These are phyloP conservation scores for Melikaiella ostensackeni DNA, from an alignment of 2,888 invertebrate genomes.

Conservation along the genomic window DNA sequence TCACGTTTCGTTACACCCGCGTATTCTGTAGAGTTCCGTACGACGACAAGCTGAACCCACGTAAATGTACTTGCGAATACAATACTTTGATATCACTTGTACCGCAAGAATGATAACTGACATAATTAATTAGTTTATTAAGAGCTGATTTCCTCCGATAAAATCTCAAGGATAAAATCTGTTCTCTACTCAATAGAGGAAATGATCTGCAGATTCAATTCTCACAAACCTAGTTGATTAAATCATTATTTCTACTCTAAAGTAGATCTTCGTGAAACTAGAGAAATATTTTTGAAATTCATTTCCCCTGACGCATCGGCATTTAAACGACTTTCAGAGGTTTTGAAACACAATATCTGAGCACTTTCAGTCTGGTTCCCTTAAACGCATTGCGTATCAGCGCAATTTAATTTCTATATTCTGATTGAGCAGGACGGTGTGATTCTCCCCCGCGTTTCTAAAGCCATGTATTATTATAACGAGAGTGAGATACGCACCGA, in stretches of 20 bases:
- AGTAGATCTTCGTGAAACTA: not conserved
- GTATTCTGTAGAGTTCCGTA: slow-evolving; percentile 16
- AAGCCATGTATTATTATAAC: slow-evolving; percentile 31
- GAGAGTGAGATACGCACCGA: slow-evolving; percentile 32
- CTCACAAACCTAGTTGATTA: not conserved
- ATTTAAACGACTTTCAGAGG: slow-evolving; percentile 2
- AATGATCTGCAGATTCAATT: not conserved
- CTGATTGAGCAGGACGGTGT: slow-evolving; percentile 21
- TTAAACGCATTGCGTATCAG: slow-evolving; percentile 14
- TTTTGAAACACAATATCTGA: slow-evolving; percentile 12
- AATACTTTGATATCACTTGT: not conserved
- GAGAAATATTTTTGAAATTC: not conserved
- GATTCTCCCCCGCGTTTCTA: slow-evolving; percentile 7
- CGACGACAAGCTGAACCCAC: not conserved
- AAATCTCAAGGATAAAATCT: not conserved
- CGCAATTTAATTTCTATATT: slow-evolving; percentile 30
- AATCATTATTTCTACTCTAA: not conserved
- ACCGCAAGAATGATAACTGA: not conserved
- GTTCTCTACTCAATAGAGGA: not conserved
- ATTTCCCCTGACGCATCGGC: not conserved
- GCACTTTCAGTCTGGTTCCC: slow-evolving; percentile 4
- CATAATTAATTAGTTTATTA: not conserved
- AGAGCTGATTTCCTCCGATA: not conserved
- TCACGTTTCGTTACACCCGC: slow-evolving; percentile 28
- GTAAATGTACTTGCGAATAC: not conserved